Conservation (phyloP, 1,140 invertebrate species). For the Maniola jurtina region DNA sequence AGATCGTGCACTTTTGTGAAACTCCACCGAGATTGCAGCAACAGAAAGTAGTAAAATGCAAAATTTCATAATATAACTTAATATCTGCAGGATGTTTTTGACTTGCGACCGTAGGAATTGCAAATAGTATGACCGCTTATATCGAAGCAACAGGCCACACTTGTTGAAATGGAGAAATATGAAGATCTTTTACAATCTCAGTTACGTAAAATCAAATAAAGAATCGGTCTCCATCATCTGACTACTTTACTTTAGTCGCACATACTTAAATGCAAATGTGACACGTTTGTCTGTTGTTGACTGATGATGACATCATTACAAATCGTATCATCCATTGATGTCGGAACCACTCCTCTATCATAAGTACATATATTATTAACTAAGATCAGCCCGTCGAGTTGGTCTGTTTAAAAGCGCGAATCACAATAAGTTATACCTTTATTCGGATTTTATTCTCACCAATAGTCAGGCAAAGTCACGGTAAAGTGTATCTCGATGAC, state of each 20-base stretch:
- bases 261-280: not conserved
- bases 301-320: too few species aligned
- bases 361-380: too few species aligned
- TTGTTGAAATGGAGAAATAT: constrained; percentile 18
- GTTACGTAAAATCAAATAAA: not conserved
- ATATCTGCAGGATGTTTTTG: not conserved
- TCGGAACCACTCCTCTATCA: too few species aligned
- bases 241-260: not conserved
- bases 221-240: not conserved
- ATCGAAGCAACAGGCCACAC: constrained; percentile 25
- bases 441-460: too few species aligned
- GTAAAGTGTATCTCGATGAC: too few species aligned
- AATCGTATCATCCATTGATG: too few species aligned
- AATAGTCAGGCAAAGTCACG: too few species aligned
- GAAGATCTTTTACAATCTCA: not conserved
- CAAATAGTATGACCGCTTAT: constrained; percentile 22
- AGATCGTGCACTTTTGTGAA: not conserved
- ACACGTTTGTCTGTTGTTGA: too few species aligned
- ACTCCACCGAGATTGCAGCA: not conserved
- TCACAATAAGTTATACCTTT: too few species aligned
- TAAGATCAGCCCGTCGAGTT: too few species aligned
- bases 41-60: not conserved
- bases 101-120: not conserved
- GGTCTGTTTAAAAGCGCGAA: too few species aligned
- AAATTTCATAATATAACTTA: not conserved